Base-by-base conservation (phyloP, 2,797 vertebrate genomes). In the Acipenser transmontanus region DNA sequence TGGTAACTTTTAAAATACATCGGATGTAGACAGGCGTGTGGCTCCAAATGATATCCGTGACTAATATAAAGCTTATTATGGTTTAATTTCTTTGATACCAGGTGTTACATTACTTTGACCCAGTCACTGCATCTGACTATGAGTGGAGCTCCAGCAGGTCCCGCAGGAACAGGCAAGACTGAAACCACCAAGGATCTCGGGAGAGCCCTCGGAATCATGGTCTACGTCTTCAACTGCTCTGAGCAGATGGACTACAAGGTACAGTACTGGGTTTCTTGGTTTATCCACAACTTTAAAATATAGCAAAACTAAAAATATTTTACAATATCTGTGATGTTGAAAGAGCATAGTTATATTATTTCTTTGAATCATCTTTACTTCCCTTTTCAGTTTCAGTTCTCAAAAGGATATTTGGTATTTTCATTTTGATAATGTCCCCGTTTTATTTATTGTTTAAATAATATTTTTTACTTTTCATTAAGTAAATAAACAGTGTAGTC, bases 201-300 rank as follows among this genome's bases (percentile, higher is more conserved):
- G 10, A 81, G 95, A 59, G 95, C 96, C 0, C 87, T 99, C 5
- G 95, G 97, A 67, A 84, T 95, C 82, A 97, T 97, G 94, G 97
- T 98, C 63, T 98, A 98, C 0, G 95, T 98, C 34, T 99, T 98
- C 68, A 99, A 99, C 89, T 99, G 97, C 83, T 98, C 95, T 0
- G 95, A 99, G 81, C 97, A 99, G 85, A 98, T 99, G 96, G 96
- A 98, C 83, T 95, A 97, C 81, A 95, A 99, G 95, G 96, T 98
- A 85, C 48, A 1, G 6, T n/a, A 17, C 17, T 61, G 34, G 1
- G 34, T 34, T 34, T 34, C 34, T 17, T 34, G 34, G 34, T 34
- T 34, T 34, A 34, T 34, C 34, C 4, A 34, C 34, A 34, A 34
- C 34, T 34, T 3, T 34, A 34, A 34, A 34, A 34, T 6, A 54